Evolutionary conservation across 2,113 vertebrate species (phyloP).

Genomic region (Cebus imitator): DNA sequence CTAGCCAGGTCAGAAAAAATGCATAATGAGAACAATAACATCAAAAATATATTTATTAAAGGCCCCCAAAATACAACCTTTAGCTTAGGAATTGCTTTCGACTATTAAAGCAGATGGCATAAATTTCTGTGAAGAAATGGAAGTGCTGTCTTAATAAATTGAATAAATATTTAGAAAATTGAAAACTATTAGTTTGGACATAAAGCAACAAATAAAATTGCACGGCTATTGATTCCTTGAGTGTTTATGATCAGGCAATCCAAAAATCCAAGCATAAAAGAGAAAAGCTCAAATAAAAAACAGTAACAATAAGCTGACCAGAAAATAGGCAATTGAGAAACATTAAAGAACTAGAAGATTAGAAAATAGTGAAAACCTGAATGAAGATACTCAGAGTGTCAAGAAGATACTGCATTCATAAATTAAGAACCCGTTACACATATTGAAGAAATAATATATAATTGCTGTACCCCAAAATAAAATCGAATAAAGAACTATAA

Average conservation of each 20-base stretch:
- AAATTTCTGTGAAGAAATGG: neutral
- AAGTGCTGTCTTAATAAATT: neutral
- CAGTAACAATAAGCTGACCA: neutral
- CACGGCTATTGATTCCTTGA: neutral
- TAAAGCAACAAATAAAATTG: neutral
- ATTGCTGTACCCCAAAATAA: neutral
- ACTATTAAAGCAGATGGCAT: neutral
- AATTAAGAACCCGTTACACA: neutral
- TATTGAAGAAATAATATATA: neutral
- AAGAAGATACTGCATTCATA: neutral
- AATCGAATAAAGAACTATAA: neutral
- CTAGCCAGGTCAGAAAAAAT: neutral
- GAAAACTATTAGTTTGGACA: neutral
- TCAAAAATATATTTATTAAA: neutral
- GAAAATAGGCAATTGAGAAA: neutral
- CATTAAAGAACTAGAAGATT: neutral
- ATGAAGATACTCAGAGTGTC: neutral
- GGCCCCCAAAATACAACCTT: neutral
- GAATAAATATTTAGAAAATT: neutral
- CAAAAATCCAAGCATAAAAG: neutral
- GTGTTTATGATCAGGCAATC: neutral
- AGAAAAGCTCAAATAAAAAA: neutral
- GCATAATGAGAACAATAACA: neutral
- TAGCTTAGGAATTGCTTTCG: neutral
- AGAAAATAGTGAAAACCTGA: neutral